These are phyloP conservation scores for Grantiella picta DNA, from an alignment of 2,113 vertebrate genomes.

Conservation along the genomic window DNA sequence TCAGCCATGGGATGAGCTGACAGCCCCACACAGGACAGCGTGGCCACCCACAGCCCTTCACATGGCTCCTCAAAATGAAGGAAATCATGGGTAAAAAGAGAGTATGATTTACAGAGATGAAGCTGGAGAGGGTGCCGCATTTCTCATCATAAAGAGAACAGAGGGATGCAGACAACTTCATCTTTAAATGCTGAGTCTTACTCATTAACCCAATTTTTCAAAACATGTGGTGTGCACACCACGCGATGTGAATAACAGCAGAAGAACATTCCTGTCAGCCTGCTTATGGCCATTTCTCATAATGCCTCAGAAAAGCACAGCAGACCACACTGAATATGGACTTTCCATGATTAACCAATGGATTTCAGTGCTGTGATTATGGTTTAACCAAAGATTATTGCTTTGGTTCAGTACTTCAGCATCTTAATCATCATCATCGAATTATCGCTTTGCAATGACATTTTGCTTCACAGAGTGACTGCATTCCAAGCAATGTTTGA, in stretches of 20 bases:
- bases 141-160: neutral
- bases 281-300: neutral
- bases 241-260: neutral
- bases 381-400: conserved; percentile 52
- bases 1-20: neutral
- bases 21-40: neutral
- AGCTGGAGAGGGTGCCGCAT: neutral
- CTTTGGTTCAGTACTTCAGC: neutral
- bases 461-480: neutral
- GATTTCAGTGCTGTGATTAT: conserved; percentile 37
- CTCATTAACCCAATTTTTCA: neutral
- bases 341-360: conserved; percentile 19
- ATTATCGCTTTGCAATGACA: neutral
- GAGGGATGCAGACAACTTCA: neutral
- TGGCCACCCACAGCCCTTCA: neutral
- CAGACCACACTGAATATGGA: conserved; percentile 4
- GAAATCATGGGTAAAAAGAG: neutral
- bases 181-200: neutral
- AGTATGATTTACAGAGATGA: neutral
- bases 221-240: neutral
- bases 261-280: neutral
- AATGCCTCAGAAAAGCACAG: neutral
- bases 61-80: accelerated
- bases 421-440: conserved; percentile 4
- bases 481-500: neutral